phyloP scores from a whole-genome alignment of 2,888 invertebrate species.

The Megastigmus dorsalis region DNA sequence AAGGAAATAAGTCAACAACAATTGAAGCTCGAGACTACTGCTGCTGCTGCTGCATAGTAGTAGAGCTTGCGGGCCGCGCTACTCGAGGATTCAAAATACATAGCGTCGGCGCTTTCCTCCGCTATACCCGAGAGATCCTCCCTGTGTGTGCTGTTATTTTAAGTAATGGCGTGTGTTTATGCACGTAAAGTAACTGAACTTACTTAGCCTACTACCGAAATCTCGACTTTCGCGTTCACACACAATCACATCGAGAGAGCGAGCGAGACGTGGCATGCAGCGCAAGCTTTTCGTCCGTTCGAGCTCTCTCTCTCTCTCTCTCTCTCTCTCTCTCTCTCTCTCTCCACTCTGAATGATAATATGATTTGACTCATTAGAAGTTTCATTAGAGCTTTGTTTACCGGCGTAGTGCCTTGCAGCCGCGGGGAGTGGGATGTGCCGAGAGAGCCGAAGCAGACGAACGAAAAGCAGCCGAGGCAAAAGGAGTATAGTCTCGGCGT shows the following conservation, averaged over 20 bases:
- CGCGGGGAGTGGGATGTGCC: conserved; percentile 39
- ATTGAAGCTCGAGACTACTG: not conserved
- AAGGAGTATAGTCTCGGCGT: too few species aligned
- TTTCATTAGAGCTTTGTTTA: conserved; percentile 70
- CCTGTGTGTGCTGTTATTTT: conserved; percentile 60
- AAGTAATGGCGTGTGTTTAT: conserved; percentile 67
- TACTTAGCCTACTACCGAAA: conserved; percentile 61
- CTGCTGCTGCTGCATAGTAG: too few species aligned
- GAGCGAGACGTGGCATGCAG: too few species aligned
- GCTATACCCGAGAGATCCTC: too few species aligned
- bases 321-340: conserved; percentile 54
- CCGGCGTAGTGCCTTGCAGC: conserved; percentile 42
- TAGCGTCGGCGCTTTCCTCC: conserved; percentile 8
- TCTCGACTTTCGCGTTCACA: conserved; percentile 40
- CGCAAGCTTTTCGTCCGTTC: too few species aligned
- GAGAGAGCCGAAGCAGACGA: conserved; percentile 32
- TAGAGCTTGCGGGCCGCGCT: too few species aligned
- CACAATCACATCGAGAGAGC: not conserved
- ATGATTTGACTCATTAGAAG: conserved; percentile 71
- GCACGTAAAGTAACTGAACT: conserved; percentile 68
- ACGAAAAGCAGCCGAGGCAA: conserved; percentile 38
- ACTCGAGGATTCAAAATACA: conserved; percentile 6
- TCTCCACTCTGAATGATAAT: conserved; percentile 66
- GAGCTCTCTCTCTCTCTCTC: conserved; percentile 44
- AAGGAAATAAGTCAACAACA: not conserved